These are phyloP conservation scores for Aphis gossypii DNA, from an alignment of 1,140 invertebrate species.

Conservation along the genomic window DNA sequence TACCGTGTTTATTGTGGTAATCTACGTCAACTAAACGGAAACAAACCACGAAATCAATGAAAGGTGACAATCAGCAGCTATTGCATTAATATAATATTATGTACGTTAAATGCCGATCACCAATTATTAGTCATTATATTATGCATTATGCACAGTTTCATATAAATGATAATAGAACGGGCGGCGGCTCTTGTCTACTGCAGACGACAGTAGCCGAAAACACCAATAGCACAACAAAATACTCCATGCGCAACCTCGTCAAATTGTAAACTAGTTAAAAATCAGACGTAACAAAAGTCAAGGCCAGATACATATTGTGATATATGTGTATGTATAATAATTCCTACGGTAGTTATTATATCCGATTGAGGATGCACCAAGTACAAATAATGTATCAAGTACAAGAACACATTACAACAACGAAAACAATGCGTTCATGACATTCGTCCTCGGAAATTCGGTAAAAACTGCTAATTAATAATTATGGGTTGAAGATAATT, in stretches of 20 bases:
- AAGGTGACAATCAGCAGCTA: not conserved
- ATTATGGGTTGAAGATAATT: not conserved
- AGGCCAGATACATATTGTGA: not conserved
- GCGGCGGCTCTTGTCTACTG: not conserved
- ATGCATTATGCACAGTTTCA: not conserved
- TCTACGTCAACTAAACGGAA: not conserved
- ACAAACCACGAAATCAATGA: not conserved
- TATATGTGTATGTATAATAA: not conserved
- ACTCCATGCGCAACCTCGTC: slow-evolving; percentile 30
- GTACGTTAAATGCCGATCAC: not conserved
- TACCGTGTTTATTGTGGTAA: not conserved
- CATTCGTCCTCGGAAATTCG: slow-evolving; percentile 19
- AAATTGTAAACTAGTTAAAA: not conserved
- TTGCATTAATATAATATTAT: not conserved
- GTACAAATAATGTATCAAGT: slow-evolving; percentile 33
- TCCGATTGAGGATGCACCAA: not conserved
- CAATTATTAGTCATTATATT: not conserved
- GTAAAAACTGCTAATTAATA: not conserved
- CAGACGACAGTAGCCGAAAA: not conserved
- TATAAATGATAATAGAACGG: not conserved
- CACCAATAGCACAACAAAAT: not conserved
- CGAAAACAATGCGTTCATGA: not conserved
- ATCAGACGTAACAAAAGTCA: not conserved
- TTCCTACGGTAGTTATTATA: not conserved
- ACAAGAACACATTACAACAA: not conserved